Percentiles rank a stretch among this genome's conserved stretches.
These are phyloP conservation scores for Axis porcinus DNA, from an alignment of 2,113 vertebrate genomes.

Conservation along the genomic window DNA sequence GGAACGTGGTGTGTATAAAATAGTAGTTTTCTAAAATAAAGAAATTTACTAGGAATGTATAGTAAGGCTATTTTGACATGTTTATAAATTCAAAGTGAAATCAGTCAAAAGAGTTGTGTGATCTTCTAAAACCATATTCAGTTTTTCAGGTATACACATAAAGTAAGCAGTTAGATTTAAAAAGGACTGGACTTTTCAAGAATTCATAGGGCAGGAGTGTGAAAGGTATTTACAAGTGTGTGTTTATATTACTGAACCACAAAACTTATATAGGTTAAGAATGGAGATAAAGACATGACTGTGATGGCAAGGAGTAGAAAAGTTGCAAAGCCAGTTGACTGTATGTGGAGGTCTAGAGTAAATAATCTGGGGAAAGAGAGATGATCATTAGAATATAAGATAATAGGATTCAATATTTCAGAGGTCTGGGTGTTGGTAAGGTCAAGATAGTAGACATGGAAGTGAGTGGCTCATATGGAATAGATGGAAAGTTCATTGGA, in stretches of 20 bases:
- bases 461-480: neutral
- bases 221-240: neutral
- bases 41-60: neutral
- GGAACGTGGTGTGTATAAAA: neutral
- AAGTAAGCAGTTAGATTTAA: neutral
- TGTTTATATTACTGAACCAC: neutral
- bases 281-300: neutral
- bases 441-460: neutral
- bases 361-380: neutral
- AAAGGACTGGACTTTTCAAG: neutral
- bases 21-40: neutral
- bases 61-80: neutral
- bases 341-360: neutral
- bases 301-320: neutral
- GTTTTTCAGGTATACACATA: neutral
- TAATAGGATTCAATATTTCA: neutral
- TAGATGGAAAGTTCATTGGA: neutral
- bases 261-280: neutral
- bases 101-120: neutral
- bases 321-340: neutral
- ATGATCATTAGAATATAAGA: neutral
- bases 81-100: conserved; percentile 10
- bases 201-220: neutral
- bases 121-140: neutral
- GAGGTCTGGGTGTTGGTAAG: neutral